These are phyloP conservation scores for Drosophila lacicola DNA, from an alignment of 2,888 invertebrate genomes.

Conservation along the genomic window DNA sequence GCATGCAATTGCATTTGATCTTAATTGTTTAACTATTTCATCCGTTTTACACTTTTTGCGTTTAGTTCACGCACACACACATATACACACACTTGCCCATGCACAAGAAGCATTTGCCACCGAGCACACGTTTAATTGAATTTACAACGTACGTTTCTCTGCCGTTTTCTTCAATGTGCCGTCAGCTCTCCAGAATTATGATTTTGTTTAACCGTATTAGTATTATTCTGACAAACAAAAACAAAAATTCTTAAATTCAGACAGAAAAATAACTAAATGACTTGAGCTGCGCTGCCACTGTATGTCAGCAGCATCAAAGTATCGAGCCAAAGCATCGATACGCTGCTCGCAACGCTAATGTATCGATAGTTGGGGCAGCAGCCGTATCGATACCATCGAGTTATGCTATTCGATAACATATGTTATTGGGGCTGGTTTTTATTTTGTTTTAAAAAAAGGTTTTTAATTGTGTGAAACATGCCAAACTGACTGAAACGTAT, in stretches of 20 bases:
- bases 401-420: conserved; percentile 5
- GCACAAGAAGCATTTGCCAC: conserved; percentile 53
- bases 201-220: conserved; percentile 30
- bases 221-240: conserved; percentile 53
- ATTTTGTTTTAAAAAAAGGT: not conserved
- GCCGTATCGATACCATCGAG: not conserved
- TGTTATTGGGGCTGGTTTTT: conserved; percentile 1
- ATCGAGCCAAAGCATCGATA: conserved; percentile 47
- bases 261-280: conserved; percentile 65
- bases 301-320: conserved; percentile 48
- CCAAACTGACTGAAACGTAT: not conserved
- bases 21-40: conserved; percentile 65
- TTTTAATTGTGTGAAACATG: conserved; percentile 2
- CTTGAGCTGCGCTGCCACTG: conserved; percentile 60
- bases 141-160: conserved; percentile 69
- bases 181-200: conserved; percentile 32
- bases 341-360: not conserved
- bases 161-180: conserved; percentile 47
- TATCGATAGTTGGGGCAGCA: conserved; percentile 18
- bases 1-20: conserved; percentile 35
- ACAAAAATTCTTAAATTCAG: conserved; percentile 62
- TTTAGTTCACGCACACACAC: conserved; percentile 64
- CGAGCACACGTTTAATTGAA: conserved; percentile 60
- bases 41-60: conserved; percentile 76
- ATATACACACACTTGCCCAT: conserved; percentile 40